phyloP scores from a whole-genome alignment of 2,797 vertebrate species.

The Chloroceryle inda region DNA sequence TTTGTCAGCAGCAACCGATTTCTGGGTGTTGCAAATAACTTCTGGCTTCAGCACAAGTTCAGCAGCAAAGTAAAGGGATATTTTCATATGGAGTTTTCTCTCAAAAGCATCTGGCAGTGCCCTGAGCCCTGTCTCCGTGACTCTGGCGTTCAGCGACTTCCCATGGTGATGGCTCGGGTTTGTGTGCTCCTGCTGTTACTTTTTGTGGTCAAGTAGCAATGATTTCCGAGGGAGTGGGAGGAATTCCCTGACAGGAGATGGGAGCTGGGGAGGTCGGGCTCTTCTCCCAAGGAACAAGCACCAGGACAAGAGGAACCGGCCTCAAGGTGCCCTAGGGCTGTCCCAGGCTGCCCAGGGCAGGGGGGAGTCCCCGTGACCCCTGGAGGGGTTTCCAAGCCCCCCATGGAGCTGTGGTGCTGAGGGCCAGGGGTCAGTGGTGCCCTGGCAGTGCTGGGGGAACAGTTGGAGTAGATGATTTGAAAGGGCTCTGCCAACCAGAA shows the following conservation, averaged over 20 bases:
- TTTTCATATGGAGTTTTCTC: neutral
- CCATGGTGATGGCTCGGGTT: fast-evolving
- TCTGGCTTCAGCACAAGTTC: fast-evolving
- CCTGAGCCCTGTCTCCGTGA: neutral
- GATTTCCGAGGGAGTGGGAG: neutral
- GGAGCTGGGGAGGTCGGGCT: neutral
- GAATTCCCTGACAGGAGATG: neutral
- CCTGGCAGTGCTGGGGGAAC: neutral
- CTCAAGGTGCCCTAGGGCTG: neutral
- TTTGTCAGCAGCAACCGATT: neutral
- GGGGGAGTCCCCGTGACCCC: neutral
- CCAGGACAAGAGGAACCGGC: neutral
- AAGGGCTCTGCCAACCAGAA: neutral
- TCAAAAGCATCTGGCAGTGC: neutral
- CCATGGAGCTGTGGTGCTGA: neutral
- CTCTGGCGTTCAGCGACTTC: neutral
- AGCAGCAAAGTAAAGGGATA: neutral
- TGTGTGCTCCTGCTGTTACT: neutral
- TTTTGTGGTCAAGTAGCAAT: neutral
- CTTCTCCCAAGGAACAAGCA: neutral
- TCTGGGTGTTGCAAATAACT: neutral
- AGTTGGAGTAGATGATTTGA: neutral
- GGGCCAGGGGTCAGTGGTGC: neutral
- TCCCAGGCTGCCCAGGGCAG: neutral
- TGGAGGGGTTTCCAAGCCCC: neutral